A percentile compares a stretch with the other conserved stretches of the same genome.
phyloP scores from a whole-genome alignment of 2,888 invertebrate species.

The Branchellion lobata region DNA sequence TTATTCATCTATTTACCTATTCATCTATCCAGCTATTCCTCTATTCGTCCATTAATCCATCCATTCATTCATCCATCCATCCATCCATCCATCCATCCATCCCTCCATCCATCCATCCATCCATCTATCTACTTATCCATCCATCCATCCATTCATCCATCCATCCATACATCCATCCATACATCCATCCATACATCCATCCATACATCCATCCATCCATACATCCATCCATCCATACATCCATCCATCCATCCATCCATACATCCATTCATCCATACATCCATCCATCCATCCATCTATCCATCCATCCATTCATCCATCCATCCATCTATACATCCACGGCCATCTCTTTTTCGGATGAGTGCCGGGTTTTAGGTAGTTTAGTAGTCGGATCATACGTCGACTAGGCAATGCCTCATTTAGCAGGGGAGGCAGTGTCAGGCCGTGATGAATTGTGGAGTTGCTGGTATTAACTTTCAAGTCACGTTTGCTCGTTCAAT shows the following conservation, averaged over 20 bases:
- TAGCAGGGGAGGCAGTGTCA: conserved; percentile 38
- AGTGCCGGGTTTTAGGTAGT: conserved; percentile 5
- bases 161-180: too few relatives aligned
- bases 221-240: background rate
- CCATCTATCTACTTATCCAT: background rate
- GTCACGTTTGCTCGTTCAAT: conserved; percentile 11
- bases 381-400: conserved; percentile 2
- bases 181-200: background rate
- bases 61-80: background rate
- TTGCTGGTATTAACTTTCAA: background rate
- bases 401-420: conserved; percentile 39
- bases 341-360: background rate
- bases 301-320: background rate
- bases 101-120: background rate
- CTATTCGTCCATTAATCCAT: background rate
- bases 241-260: background rate
- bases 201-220: background rate
- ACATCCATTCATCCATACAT: background rate
- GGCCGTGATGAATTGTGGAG: conserved; percentile 40
- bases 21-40: background rate
- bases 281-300: background rate
- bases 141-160: background rate
- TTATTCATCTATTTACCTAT: too few relatives aligned
- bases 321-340: background rate
- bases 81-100: background rate